Conservation (phyloP, 2,888 invertebrate genomes). For the Eupelmus urozonus region DNA sequence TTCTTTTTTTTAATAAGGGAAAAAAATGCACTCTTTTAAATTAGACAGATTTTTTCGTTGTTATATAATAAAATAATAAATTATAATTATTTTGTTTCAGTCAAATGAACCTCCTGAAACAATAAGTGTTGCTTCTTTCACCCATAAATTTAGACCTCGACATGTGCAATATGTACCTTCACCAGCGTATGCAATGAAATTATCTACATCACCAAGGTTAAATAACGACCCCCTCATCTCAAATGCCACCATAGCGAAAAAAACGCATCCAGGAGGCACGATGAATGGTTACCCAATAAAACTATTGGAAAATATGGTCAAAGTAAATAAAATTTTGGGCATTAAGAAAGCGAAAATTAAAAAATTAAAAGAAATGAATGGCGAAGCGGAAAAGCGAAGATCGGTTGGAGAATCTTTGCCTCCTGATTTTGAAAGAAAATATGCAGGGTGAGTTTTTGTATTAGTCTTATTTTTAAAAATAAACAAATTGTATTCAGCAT, state of each 20-base stretch:
- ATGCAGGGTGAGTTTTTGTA: conserved; percentile 83
- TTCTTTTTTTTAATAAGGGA: conserved; percentile 9
- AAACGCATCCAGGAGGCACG: conserved; percentile 78
- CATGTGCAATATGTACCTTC: conserved; percentile 79
- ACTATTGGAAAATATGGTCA: conserved; percentile 91
- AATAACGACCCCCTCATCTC: conserved; percentile 86
- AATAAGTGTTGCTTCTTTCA: conserved; percentile 89
- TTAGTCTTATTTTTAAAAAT: background rate
- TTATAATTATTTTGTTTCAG: conserved; percentile 68
- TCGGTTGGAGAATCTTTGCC: conserved; percentile 88
- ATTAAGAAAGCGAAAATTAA: conserved; percentile 90
- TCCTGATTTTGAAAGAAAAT: conserved; percentile 93
- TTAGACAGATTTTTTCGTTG: background rate
- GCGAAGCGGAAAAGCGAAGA: conserved; percentile 91
- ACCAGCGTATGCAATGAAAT: conserved; percentile 73
- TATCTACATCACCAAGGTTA: conserved; percentile 73
- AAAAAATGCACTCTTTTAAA: no score
- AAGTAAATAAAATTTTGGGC: conserved; percentile 90
- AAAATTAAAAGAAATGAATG: conserved; percentile 90
- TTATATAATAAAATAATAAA: conserved; percentile 15
- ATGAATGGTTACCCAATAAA: conserved; percentile 91
- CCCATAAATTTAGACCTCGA: conserved; percentile 87
- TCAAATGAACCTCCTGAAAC: conserved; percentile 95
- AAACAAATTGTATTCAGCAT: background rate
- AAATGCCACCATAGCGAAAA: conserved; percentile 73